These are phyloP conservation scores for Glaucidium brasilianum DNA, from an alignment of 2,113 vertebrate genomes.

Conservation along the genomic window DNA sequence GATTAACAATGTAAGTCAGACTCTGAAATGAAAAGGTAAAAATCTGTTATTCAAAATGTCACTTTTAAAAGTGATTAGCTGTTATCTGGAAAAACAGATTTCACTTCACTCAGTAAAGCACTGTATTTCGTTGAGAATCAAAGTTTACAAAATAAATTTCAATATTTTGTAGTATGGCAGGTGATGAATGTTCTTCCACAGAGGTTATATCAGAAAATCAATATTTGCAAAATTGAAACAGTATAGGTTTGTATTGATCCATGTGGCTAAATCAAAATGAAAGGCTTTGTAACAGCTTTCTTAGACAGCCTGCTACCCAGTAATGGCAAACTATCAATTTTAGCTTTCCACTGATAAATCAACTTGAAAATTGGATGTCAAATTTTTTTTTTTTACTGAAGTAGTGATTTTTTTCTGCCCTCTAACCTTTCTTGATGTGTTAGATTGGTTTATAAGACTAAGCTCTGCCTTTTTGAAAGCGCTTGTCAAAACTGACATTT, in stretches of 20 bases:
- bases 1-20: neutral
- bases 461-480: slow-evolving; percentile 81
- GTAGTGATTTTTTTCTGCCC: slow-evolving; percentile 86
- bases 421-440: slow-evolving; percentile 86
- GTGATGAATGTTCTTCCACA: slow-evolving; percentile 91
- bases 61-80: slow-evolving; percentile 32
- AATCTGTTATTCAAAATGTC: neutral
- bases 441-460: slow-evolving; percentile 93
- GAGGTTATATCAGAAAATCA: slow-evolving; percentile 93
- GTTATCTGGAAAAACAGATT: slow-evolving; percentile 34
- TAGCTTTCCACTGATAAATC: slow-evolving; percentile 99
- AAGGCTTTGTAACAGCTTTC: slow-evolving; percentile 92
- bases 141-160: slow-evolving; percentile 71
- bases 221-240: slow-evolving; percentile 99
- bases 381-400: slow-evolving; percentile 79
- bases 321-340: slow-evolving; percentile 99
- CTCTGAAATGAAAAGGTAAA: slow-evolving; percentile 17
- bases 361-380: slow-evolving; percentile 99
- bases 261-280: slow-evolving; percentile 90
- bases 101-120: neutral
- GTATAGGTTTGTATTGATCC: slow-evolving; percentile 99
- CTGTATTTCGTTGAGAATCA: slow-evolving; percentile 52
- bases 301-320: slow-evolving; percentile 86
- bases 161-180: slow-evolving; percentile 79
- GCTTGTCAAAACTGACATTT: slow-evolving; percentile 79